Evolutionary conservation across 2,113 vertebrate species (phyloP), one percentile per base, ranked within the genome.

Genomic region (Suricata suricatta): DNA sequence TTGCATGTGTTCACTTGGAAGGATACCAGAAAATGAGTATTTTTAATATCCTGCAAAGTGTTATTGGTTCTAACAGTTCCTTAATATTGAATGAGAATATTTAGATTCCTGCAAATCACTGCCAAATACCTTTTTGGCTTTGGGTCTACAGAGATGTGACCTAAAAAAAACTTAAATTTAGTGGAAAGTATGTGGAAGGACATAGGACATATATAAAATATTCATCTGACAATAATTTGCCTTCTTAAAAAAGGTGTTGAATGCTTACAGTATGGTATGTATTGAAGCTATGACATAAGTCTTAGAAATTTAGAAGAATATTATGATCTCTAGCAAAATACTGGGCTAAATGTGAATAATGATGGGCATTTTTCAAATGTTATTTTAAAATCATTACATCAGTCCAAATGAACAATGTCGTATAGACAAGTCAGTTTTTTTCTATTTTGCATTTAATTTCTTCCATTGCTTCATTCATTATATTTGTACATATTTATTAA

Each of bases 51-150:
- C 44, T 84, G 88, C 11, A 85, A 90, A 81, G 68, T 90, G 10
- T 92, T 89, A 52, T 38, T 57, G 31, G 16, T 80, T 85, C 63
- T 87, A 80, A 92, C 80, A 50, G 23, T 92, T 94, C 69, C 23
- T 41, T 93, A 93, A 80, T 93, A 33, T 64, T 79, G 89, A 94
- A 85, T 88, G 52, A 88, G 52, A 72, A 54, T 74, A 41, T 95
- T 52, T 87, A 29, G 52, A 96, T 88, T 76, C 38, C 16, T 93
- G 23, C 2, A 85, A 76, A 69, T 69, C 21, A 88, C 52, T 87
- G n/a, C 23, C 38, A 86, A 23, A 54, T 87, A 76, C 3, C 41
- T 76, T 63, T 94, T 94, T 89, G 83, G 7, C 79, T 88, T 90
- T 82, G 12, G 2, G 27, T 88, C 7, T 93, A 41, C 21, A 81